A percentile compares a stretch with the other conserved stretches of the same genome.
These are phyloP conservation scores for Takifugu bimaculatus DNA, from an alignment of 2,113 vertebrate species.

Conservation along the genomic window DNA sequence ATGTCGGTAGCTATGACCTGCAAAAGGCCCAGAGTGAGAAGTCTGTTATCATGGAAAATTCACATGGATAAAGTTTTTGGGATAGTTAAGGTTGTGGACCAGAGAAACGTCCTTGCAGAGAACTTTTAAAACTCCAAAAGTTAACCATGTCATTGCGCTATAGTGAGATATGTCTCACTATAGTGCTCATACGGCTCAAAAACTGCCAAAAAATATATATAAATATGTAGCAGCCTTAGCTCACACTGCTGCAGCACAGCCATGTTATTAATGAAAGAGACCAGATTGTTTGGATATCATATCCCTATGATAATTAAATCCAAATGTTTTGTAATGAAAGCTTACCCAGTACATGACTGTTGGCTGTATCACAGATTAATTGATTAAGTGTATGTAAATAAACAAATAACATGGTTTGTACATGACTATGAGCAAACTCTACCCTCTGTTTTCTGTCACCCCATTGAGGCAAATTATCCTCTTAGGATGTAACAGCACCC, in stretches of 20 bases:
- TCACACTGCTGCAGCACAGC: slow-evolving; percentile 52
- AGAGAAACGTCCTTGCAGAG: slow-evolving; percentile 26
- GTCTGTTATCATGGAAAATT: slow-evolving; percentile 24
- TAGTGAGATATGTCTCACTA: slow-evolving; percentile 43
- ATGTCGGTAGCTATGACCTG: slow-evolving; percentile 6
- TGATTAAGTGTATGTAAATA: slow-evolving; percentile 69
- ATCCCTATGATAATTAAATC: slow-evolving; percentile 74
- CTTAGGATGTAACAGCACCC: slow-evolving; percentile 53
- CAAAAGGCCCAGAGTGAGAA: slow-evolving; percentile 8
- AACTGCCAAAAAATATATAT: slow-evolving; percentile 38
- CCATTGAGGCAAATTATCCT: slow-evolving; percentile 48
- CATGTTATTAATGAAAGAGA: slow-evolving; percentile 73
- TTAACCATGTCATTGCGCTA: slow-evolving; percentile 55
- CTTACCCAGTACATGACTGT: slow-evolving; percentile 68
- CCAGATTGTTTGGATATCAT: slow-evolving; percentile 74
- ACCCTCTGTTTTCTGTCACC: slow-evolving; percentile 58
- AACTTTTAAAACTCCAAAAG: slow-evolving; percentile 46
- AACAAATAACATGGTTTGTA: slow-evolving; percentile 63
- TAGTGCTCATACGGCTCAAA: slow-evolving; percentile 47
- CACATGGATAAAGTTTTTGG: slow-evolving; percentile 27
- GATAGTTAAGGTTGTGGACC: slow-evolving; percentile 16
- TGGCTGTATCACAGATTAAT: slow-evolving; percentile 64
- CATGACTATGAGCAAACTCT: slow-evolving; percentile 54
- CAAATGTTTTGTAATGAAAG: slow-evolving; percentile 74
- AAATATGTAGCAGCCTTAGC: slow-evolving; percentile 43